Percentiles rank a stretch among this genome's conserved stretches.
Evolutionary conservation across 1,140 invertebrate species (phyloP).

Genomic region (Saccostrea glomerata): DNA sequence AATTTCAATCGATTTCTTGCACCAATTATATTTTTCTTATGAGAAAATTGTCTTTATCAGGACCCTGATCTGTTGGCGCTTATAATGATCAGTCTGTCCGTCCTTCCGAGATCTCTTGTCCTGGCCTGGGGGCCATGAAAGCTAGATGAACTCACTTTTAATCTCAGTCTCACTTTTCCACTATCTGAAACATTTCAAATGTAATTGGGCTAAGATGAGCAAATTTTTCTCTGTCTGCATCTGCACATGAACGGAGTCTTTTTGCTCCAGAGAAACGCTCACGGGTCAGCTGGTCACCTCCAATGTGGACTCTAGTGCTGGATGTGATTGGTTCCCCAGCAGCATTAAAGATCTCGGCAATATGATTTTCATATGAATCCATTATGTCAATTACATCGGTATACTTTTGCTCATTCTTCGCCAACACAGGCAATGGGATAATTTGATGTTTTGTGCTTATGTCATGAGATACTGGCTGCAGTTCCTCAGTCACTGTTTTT

Average conservation of each 20-base stretch:
- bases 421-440: slow-evolving; percentile 49
- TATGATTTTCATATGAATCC: slow-evolving; percentile 36
- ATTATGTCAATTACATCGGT: slow-evolving; percentile 54
- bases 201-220: slow-evolving; percentile 46
- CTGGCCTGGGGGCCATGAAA: too few relatives aligned
- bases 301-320: slow-evolving; percentile 40
- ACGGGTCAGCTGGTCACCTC: slow-evolving; percentile 55
- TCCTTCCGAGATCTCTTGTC: too few relatives aligned
- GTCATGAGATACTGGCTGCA: not conserved
- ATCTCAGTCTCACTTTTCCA: too few relatives aligned
- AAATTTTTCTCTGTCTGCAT: slow-evolving; percentile 40
- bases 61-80: not conserved
- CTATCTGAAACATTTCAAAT: slow-evolving; percentile 52
- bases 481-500: not conserved
- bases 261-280: slow-evolving; percentile 58
- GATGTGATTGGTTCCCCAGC: not conserved
- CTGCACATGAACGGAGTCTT: slow-evolving; percentile 35
- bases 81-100: not conserved
- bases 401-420: slow-evolving; percentile 58
- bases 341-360: not conserved
- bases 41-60: too few relatives aligned
- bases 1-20: too few relatives aligned
- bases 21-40: too few relatives aligned
- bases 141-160: not conserved
- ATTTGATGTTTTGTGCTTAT: not conserved